Evolutionary conservation across 2,113 vertebrate genomes (phyloP), one percentile per base, ranked within the genome.

Genomic region (Danionella cerebrum): DNA sequence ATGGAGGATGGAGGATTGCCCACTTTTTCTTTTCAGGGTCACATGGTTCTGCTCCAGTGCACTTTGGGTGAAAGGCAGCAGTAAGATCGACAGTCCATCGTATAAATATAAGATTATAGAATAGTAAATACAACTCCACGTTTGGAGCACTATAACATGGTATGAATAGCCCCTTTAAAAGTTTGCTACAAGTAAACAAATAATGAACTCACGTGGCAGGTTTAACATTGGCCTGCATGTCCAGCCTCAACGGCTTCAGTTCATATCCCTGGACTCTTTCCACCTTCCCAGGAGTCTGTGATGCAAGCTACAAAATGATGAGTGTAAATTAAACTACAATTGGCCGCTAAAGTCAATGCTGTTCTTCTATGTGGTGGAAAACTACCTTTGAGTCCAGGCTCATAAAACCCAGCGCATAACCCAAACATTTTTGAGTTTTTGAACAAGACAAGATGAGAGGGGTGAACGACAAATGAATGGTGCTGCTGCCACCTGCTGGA

Each of bases 331-430:
- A n/a, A n/a, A n/a, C n/a, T n/a, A n/a, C n/a, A n/a, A n/a, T n/a
- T n/a, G n/a, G n/a, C n/a, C n/a, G n/a, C n/a, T n/a, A n/a, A n/a
- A n/a, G n/a, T n/a, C n/a, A n/a, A n/a, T n/a, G n/a, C n/a, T n/a
- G n/a, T n/a, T n/a, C n/a, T 16, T 6, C 8, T 42, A 53, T 22
- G 38, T 10, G 3, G 13, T 3, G 29, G 19, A 3, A 25, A 13
- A 0, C 47, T 83, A 98, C 96, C 93, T 90, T 42, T 0, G 71
- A 65, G 11, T 97, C 90, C 18, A 98, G 78, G 74, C 86, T 96
- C 87, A 98, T 85, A 81, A 89, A 96, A 44, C 92, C 96, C 42
- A 93, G 75, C 44, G 87, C 77, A 1, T 88, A 84, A 2, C 88
- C 90, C 0, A 78, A 52, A 60, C 89, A 93, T 2, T 55, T 79